A percentile compares a stretch with the other conserved stretches of the same genome.
Conservation (phyloP, 2,113 vertebrate genomes). For the Crotalus tigris region DNA sequence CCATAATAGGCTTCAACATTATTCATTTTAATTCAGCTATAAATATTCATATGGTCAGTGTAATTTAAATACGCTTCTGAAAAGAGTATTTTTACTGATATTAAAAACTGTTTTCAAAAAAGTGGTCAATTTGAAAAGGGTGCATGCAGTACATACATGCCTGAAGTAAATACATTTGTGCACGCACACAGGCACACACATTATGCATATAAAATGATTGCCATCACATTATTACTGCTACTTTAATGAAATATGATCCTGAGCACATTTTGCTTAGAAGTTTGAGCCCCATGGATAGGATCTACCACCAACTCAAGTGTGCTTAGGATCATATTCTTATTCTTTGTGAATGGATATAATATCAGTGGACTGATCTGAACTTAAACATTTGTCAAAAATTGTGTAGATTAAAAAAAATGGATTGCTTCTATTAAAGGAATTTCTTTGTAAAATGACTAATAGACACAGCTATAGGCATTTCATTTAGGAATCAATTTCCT, state of each 20-base stretch:
- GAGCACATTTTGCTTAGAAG: constrained; percentile 49
- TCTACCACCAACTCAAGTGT: neutral
- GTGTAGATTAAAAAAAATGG: constrained; percentile 23
- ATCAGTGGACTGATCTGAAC: constrained; percentile 55
- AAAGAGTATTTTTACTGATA: constrained; percentile 42
- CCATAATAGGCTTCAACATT: constrained; percentile 35
- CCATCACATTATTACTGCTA: constrained; percentile 75
- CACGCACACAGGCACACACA: constrained; percentile 52
- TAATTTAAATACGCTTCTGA: neutral
- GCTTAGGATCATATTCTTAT: neutral
- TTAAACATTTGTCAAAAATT: constrained; percentile 54
- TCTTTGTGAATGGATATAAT: constrained; percentile 61
- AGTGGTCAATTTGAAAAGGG: constrained; percentile 35
- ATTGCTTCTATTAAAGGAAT: constrained; percentile 44
- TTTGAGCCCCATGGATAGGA: neutral
- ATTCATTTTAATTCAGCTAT: constrained; percentile 46
- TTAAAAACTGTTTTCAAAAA: constrained; percentile 44
- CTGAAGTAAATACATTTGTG: constrained; percentile 36
- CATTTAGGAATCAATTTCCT: constrained; percentile 41
- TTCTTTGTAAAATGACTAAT: constrained; percentile 42
- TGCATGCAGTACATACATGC: constrained; percentile 47
- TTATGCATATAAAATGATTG: constrained; percentile 74
- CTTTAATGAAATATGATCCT: constrained; percentile 62
- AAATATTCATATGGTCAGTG: constrained; percentile 49
- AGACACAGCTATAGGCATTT: constrained; percentile 48